A percentile compares a stretch with the other conserved stretches of the same genome.
These are phyloP conservation scores for Glyptemys insculpta DNA, from an alignment of 2,797 vertebrate genomes.

Conservation along the genomic window DNA sequence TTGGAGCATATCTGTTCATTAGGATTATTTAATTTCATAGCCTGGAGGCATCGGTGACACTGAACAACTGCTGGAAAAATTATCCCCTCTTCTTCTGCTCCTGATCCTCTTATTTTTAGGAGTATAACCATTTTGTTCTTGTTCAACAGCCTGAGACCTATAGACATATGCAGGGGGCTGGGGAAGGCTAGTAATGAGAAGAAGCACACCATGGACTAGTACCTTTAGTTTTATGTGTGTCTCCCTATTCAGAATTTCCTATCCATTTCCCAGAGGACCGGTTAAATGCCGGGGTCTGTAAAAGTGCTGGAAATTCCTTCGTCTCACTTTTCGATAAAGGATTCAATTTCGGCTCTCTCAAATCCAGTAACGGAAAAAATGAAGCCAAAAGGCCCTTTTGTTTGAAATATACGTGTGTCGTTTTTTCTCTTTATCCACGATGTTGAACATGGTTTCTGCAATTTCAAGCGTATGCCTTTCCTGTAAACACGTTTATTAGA, in stretches of 20 bases:
- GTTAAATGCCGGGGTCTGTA: rapidly evolving
- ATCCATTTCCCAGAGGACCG: neutral
- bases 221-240: neutral
- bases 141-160: neutral
- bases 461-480: rapidly evolving
- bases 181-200: neutral
- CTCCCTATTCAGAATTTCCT: neutral
- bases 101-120: neutral
- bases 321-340: rapidly evolving
- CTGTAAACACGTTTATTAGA: neutral
- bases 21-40: slow-evolving; percentile 39
- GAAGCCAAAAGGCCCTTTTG: neutral
- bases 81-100: neutral
- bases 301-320: neutral
- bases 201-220: neutral
- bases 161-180: neutral
- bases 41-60: neutral
- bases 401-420: neutral
- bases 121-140: neutral
- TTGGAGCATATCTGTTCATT: neutral
- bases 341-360: neutral
- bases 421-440: neutral
- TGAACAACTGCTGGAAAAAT: neutral
- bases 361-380: neutral
- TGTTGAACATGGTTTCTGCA: neutral